phyloP scores from a whole-genome alignment of 2,888 invertebrate species.

The Ctena decussata region DNA sequence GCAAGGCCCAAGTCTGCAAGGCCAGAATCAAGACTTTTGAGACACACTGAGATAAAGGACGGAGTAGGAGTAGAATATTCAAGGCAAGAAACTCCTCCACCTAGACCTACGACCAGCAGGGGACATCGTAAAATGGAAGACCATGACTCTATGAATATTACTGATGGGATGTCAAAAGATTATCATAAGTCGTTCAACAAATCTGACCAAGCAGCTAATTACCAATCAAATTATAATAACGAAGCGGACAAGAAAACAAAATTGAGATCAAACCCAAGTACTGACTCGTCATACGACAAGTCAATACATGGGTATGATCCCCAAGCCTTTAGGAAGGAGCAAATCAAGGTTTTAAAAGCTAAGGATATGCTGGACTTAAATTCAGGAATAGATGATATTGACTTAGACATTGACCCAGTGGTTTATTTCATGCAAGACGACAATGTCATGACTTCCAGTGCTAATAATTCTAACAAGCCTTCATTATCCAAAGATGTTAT shows the following conservation, averaged over 20 bases:
- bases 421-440: slow-evolving; percentile 55
- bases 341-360: slow-evolving; percentile 4
- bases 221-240: too few species aligned
- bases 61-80: background rate
- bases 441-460: background rate
- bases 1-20: slow-evolving; percentile 31
- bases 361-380: slow-evolving; percentile 41
- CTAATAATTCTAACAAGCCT: slow-evolving; percentile 21
- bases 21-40: slow-evolving; percentile 36
- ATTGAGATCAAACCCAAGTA: too few species aligned
- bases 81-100: background rate
- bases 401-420: slow-evolving; percentile 58
- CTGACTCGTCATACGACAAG: background rate
- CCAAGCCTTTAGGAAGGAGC: background rate
- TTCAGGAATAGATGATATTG: slow-evolving; percentile 58
- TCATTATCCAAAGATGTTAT: slow-evolving; percentile 58
- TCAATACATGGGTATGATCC: background rate
- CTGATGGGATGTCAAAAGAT: too few species aligned
- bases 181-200: too few species aligned
- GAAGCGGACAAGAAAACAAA: too few species aligned
- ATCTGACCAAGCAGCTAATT: too few species aligned
- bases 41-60: background rate
- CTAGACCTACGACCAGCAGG: slow-evolving; percentile 50
- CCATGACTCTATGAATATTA: too few species aligned
- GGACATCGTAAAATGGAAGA: background rate